phyloP scores from a whole-genome alignment of 2,888 invertebrate species.

The Pachliopta kotzebuea region DNA sequence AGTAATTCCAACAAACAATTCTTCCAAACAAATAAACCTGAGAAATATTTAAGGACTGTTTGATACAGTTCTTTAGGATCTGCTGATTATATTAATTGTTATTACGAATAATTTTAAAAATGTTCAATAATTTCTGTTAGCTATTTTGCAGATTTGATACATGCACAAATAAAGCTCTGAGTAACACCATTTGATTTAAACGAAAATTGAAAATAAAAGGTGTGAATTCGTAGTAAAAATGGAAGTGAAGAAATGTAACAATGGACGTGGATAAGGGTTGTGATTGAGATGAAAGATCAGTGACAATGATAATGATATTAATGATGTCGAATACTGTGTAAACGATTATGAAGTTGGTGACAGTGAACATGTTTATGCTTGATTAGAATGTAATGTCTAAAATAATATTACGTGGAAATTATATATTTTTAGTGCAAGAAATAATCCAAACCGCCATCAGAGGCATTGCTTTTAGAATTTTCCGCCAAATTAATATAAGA shows the following conservation, averaged over 20 bases:
- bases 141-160: neutral
- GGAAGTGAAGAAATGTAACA: neutral
- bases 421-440: neutral
- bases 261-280: neutral
- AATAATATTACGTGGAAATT: neutral
- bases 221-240: neutral
- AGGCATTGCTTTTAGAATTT: conserved; percentile 9
- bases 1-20: neutral
- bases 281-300: neutral
- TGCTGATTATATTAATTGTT: neutral
- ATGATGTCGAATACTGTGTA: neutral
- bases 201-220: neutral
- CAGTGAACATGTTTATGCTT: neutral
- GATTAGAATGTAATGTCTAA: neutral
- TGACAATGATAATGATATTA: neutral
- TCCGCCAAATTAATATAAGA: neutral
- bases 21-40: conserved; percentile 1
- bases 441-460: conserved; percentile 9
- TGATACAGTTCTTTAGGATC: neutral
- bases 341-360: neutral
- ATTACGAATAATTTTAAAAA: neutral
- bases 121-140: neutral
- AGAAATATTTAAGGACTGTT: neutral
- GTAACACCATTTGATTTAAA: too few species aligned
- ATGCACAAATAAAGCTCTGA: neutral